Conservation (phyloP, 2,888 invertebrate genomes). For the Ormyrus rosae region DNA sequence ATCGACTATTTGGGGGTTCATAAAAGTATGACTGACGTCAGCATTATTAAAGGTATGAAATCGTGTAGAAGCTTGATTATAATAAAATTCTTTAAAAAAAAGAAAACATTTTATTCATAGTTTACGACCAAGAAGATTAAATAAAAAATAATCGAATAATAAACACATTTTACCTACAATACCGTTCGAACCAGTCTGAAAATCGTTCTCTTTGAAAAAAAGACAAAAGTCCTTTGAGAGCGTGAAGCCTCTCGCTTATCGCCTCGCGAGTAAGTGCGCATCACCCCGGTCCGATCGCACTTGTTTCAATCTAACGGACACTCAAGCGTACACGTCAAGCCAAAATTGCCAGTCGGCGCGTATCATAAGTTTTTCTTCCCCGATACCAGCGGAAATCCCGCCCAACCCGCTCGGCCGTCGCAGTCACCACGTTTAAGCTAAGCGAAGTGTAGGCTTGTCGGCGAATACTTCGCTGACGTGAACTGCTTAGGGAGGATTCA, state of each 20-base stretch:
- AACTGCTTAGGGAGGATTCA: too few species aligned
- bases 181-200: too few species aligned
- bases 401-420: not conserved
- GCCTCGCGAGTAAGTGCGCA: constrained; percentile 15
- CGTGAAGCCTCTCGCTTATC: constrained; percentile 14
- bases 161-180: too few species aligned
- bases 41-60: too few species aligned
- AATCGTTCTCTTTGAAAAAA: not conserved
- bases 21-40: too few species aligned
- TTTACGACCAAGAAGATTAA: too few species aligned
- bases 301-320: constrained; percentile 29
- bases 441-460: not conserved
- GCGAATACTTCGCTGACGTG: constrained; percentile 9
- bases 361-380: not conserved
- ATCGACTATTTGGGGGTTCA: too few species aligned
- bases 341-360: constrained; percentile 49
- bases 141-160: too few species aligned
- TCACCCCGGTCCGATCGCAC: constrained; percentile 33
- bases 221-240: constrained; percentile 17
- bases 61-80: too few species aligned
- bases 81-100: too few species aligned
- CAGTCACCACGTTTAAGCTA: too few species aligned
- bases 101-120: too few species aligned
- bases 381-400: not conserved
- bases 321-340: constrained; percentile 16